Percentiles rank a stretch among this genome's conserved stretches.
Evolutionary conservation across 2,113 vertebrate genomes (phyloP).

Genomic region (Hucho hucho): DNA sequence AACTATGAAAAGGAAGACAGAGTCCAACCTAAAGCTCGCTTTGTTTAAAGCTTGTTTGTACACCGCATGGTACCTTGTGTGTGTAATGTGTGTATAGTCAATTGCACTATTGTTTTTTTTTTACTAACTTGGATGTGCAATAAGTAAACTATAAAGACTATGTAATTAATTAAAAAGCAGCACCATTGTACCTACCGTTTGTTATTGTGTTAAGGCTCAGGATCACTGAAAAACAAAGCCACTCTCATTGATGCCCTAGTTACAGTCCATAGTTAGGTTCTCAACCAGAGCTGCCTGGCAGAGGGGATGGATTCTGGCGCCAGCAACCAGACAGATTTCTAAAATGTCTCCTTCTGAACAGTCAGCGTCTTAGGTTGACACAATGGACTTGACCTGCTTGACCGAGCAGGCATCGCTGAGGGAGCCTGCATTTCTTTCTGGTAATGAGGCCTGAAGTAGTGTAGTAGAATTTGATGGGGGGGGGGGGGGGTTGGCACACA

Average conservation of each 20-base stretch:
- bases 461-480: background rate
- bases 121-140: conserved; percentile 79
- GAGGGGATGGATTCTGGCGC: conserved; percentile 36
- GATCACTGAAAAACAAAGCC: background rate
- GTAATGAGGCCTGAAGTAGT: conserved; percentile 42
- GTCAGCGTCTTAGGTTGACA: conserved; percentile 42
- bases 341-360: conserved; percentile 20
- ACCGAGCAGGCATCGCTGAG: conserved; percentile 50
- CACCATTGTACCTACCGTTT: conserved; percentile 60
- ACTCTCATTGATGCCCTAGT: background rate
- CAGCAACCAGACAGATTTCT: conserved; percentile 22
- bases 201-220: conserved; percentile 6
- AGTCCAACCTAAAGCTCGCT: conserved; percentile 42
- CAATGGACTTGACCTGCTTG: conserved; percentile 30
- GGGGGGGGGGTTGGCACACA: conserved; percentile 8
- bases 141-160: conserved; percentile 76
- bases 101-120: conserved; percentile 80
- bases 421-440: conserved; percentile 35
- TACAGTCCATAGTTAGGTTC: conserved; percentile 34
- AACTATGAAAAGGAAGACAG: conserved; percentile 36
- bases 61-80: conserved; percentile 72
- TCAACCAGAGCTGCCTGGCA: conserved; percentile 17
- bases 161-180: conserved; percentile 72
- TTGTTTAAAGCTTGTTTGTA: conserved; percentile 70
- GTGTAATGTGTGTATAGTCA: conserved; percentile 68